Percentiles rank a stretch among this genome's conserved stretches.
These are phyloP conservation scores for Drosophila diplacantha DNA, from an alignment of 2,888 invertebrate genomes.

Conservation along the genomic window DNA sequence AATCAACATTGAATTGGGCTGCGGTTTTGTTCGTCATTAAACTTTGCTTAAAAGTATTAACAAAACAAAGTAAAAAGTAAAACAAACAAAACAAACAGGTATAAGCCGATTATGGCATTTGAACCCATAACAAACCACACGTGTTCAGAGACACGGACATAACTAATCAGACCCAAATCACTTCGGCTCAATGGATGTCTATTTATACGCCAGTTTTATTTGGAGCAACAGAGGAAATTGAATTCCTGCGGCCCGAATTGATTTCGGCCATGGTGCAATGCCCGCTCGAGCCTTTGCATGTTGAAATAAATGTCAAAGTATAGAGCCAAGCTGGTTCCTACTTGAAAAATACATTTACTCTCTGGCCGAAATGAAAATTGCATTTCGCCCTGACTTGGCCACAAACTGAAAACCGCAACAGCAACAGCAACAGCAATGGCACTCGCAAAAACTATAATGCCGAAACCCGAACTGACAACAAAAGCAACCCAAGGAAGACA, in stretches of 20 bases:
- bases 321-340: slow-evolving; percentile 23
- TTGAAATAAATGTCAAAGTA: slow-evolving; percentile 26
- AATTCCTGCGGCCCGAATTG: slow-evolving; percentile 34
- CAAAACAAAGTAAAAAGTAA: neutral
- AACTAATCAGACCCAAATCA: slow-evolving; percentile 37
- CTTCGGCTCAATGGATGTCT: slow-evolving; percentile 7
- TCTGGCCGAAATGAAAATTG: slow-evolving; percentile 40
- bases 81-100: neutral
- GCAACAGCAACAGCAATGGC: slow-evolving; percentile 23
- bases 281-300: slow-evolving; percentile 28
- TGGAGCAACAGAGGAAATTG: slow-evolving; percentile 33
- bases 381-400: slow-evolving; percentile 38
- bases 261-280: slow-evolving; percentile 18
- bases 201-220: slow-evolving; percentile 13
- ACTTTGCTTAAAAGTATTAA: slow-evolving; percentile 12
- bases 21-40: slow-evolving; percentile 15
- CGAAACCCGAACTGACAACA: slow-evolving; percentile 15
- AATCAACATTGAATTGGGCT: slow-evolving; percentile 26
- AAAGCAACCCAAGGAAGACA: slow-evolving; percentile 13
- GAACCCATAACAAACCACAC: slow-evolving; percentile 17
- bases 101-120: slow-evolving; percentile 21
- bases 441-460: slow-evolving; percentile 17
- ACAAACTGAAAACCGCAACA: slow-evolving; percentile 40
- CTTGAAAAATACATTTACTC: slow-evolving; percentile 14
- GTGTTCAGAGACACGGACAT: slow-evolving; percentile 13